These are phyloP conservation scores for Zophobas atratus DNA, from an alignment of 1,140 invertebrate species.

Conservation along the genomic window DNA sequence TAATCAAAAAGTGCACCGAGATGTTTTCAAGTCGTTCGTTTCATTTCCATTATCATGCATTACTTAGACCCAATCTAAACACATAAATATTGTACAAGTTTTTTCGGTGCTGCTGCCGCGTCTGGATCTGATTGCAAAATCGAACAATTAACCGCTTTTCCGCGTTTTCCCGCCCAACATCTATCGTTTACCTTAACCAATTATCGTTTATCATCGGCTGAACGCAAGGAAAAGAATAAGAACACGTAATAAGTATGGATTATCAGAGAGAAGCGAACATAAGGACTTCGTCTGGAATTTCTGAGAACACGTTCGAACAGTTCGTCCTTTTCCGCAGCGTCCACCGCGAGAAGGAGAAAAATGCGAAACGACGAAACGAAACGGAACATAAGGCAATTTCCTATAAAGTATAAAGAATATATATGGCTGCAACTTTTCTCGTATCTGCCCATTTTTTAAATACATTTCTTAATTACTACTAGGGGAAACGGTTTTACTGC, in stretches of 20 bases:
- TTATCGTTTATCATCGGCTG: conserved; percentile 65
- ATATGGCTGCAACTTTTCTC: conserved; percentile 62
- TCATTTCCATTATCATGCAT: conserved; percentile 60
- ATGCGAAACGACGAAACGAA: conserved; percentile 49
- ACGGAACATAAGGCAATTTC: conserved; percentile 63
- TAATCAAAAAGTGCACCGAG: conserved; percentile 61
- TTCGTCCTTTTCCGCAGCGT: conserved; percentile 40
- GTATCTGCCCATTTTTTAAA: conserved; percentile 63
- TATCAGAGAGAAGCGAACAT: conserved; percentile 64
- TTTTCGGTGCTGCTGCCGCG: conserved; percentile 3
- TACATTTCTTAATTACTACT: conserved; percentile 63
- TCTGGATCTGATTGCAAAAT: conserved; percentile 45
- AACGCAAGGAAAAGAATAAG: conserved; percentile 64
- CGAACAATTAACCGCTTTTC: conserved; percentile 43
- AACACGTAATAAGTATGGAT: conserved; percentile 67
- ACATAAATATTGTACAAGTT: conserved; percentile 59
- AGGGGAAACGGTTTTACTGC: conserved; percentile 21
- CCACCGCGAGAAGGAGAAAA: conserved; percentile 38
- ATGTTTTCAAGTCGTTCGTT: conserved; percentile 53
- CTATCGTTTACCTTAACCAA: conserved; percentile 64
- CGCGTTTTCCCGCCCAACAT: conserved; percentile 51
- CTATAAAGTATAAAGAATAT: conserved; percentile 64
- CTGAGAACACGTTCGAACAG: conserved; percentile 35
- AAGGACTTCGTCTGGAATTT: conserved; percentile 54
- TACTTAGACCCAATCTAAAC: conserved; percentile 62